Percentiles rank a stretch among this genome's conserved stretches.
phyloP scores from a whole-genome alignment of 2,888 invertebrate species.

The Meteorus colon region DNA sequence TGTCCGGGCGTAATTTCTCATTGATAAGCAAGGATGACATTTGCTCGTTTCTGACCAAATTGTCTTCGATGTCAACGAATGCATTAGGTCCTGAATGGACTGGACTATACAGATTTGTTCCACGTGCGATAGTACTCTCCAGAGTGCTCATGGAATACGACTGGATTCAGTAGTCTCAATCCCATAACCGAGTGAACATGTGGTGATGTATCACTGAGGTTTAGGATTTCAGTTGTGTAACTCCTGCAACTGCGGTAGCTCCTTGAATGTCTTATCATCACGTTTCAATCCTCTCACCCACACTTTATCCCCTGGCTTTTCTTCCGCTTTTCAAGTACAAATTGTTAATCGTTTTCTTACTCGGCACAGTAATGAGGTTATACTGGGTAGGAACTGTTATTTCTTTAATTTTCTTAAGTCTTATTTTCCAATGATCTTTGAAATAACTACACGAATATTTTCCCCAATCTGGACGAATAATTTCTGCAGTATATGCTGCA shows the following conservation, averaged over 20 bases:
- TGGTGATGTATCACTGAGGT: slow-evolving; percentile 38
- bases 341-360: too few relatives aligned
- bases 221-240: slow-evolving; percentile 33
- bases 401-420: too few relatives aligned
- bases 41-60: slow-evolving; percentile 16
- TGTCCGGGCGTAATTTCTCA: neutral
- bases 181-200: slow-evolving; percentile 10
- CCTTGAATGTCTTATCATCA: slow-evolving; percentile 14
- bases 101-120: neutral
- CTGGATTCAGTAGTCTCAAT: slow-evolving; percentile 32
- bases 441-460: too few relatives aligned
- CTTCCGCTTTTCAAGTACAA: too few relatives aligned
- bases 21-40: slow-evolving; percentile 17
- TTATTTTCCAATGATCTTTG: too few relatives aligned
- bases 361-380: too few relatives aligned
- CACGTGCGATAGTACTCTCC: neutral
- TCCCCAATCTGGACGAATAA: too few relatives aligned
- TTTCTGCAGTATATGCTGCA: too few relatives aligned
- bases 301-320: neutral
- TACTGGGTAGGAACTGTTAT: too few relatives aligned
- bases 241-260: neutral
- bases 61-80: slow-evolving; percentile 19
- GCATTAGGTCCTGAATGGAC: neutral
- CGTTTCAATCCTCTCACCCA: slow-evolving; percentile 3
- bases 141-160: neutral